phyloP scores from a whole-genome alignment of 2,113 vertebrate genomes.

The Embiotoca jacksoni region DNA sequence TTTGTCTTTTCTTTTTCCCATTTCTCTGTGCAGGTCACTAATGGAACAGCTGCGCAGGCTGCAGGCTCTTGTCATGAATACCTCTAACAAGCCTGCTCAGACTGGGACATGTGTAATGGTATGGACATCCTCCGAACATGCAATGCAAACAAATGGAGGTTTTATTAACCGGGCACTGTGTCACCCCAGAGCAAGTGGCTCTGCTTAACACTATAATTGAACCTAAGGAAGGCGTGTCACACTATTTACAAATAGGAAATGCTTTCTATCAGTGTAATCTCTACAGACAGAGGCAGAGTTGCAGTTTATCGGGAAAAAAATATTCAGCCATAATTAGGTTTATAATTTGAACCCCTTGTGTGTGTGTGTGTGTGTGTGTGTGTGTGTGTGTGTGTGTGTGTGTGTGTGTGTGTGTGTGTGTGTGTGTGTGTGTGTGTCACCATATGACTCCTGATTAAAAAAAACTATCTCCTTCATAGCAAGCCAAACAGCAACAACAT shows the following conservation, averaged over 20 bases:
- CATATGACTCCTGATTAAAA: background rate
- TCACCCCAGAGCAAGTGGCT: background rate
- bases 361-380: no score
- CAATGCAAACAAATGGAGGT: constrained; percentile 35
- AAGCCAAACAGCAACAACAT: constrained; percentile 9
- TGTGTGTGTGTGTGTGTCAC: no score
- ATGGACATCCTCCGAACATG: constrained; percentile 2
- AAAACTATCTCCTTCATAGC: background rate
- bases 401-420: no score
- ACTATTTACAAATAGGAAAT: background rate
- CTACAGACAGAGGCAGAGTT: background rate
- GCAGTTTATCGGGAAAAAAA: no score
- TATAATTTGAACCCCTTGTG: no score
- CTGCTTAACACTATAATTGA: background rate
- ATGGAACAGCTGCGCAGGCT: constrained; percentile 93
- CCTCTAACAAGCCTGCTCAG: constrained; percentile 90
- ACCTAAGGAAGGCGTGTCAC: background rate
- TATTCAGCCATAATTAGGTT: no score
- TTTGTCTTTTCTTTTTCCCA: background rate
- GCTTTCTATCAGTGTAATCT: background rate
- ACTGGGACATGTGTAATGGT: constrained; percentile 92
- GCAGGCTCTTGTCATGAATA: constrained; percentile 90
- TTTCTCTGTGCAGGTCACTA: constrained; percentile 86
- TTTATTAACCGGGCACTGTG: constrained; percentile 19
- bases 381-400: no score